Base-by-base conservation (phyloP, 2,113 vertebrate species). In the Passer domesticus region DNA sequence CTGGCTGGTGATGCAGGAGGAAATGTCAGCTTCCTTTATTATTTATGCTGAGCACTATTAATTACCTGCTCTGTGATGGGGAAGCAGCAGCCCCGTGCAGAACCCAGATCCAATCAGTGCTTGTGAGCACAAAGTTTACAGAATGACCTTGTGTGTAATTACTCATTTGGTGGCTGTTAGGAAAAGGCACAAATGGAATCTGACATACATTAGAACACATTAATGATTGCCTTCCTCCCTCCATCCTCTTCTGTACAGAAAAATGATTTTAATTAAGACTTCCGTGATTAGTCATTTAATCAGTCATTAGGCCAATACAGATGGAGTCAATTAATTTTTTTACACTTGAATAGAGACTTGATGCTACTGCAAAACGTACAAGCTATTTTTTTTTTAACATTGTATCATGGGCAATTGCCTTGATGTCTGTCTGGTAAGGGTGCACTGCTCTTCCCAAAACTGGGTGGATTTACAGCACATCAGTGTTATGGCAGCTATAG, bases 281-380 rank as follows among this genome's bases (percentile, higher is more conserved):
- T 97, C 96, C 87, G 92, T 96, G 97, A 98, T 98, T 97, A 97
- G 97, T 97, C 97, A 97, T 97, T 98, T 97, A 97, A 98, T 97
- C 97, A 96, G 97, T 97, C 97, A 97, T 97, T 97, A 97, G 97
- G 97, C 97, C 97, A 94, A 97, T 97, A 95, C 97, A 98, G 97
- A 98, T 97, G 98, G 97, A 97, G 94, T 94, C 96, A 93, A 97
- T 97, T 97, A 96, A 95, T 93, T 92, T 95, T 96, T 96, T 97
- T 96, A 95, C 92, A 94, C 92, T 98, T 97, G 95, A 96, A 97
- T 96, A 97, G 96, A 96, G 83, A 94, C 87, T 96, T 92, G 96
- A 95, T 95, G 94, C 95, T 81, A 91, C 52, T 89, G 77, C 95
- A 95, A 95, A 92, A 77, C 24, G 3, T 83, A 46, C 73, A 68